Base-by-base conservation (phyloP, 2,113 vertebrate species). In the Syngnathoides biaculeatus region DNA sequence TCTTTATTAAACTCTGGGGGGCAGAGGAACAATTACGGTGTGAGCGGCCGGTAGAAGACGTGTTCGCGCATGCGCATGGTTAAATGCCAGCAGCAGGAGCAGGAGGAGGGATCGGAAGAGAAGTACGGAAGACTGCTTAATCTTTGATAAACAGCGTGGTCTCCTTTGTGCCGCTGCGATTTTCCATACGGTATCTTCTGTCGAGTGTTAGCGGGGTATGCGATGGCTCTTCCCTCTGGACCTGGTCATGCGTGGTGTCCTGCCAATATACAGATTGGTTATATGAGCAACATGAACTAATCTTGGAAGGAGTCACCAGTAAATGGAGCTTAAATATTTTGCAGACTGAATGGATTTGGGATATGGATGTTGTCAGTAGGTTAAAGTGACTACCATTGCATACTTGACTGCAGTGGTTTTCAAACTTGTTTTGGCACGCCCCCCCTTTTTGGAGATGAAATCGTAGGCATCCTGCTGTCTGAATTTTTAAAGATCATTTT, bases 211-310 rank as follows among this genome's bases (percentile, higher is more conserved):
- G 78, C 73, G 35, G 73, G 38, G 67, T 42, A 1, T n/a, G 71
- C 8, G 65, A 39, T 40, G 68, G 67, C 71, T 65, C 40, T 70
- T 50, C 73, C 71, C 65, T 75, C 75, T n/a, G 68, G 74, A 73
- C 75, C 80, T 90, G 90, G 85, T 82, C 85, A 81, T 76, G 63
- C 64, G 26, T 87, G 86, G 86, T 83, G 62, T 52, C 62, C 78
- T 65, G 84, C 88, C 89, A 89, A 86, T 75, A 82, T 79, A 76
- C 83, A 82, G 86, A 90, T 87, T 85, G 88, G 86, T 81, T 84
- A 83, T 88, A 88, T 88, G 79, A 73, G 68, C 84, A 86, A 86
- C 84, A 86, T 79, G 78, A 88, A 87, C 84, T 90, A 89, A 89
- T 89, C 75, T 74, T 82, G 71, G 80, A 87, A 81, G 78, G 82